Evolutionary conservation across 2,113 vertebrate species (phyloP), one percentile per base, ranked within the genome.

Genomic region (Chaenogobius annularis): DNA sequence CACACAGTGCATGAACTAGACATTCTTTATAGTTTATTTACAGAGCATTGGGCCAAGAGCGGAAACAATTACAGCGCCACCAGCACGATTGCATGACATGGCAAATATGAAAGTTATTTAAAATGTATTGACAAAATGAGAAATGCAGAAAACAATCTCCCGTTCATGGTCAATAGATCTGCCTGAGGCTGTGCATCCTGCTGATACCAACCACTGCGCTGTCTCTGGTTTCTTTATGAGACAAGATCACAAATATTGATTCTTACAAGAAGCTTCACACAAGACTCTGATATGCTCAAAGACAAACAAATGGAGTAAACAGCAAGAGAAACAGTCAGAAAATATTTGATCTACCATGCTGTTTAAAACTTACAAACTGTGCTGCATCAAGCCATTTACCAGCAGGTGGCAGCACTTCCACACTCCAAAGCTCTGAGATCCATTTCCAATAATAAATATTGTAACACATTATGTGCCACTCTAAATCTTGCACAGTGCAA

Each of bases 331-430:
- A 37, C 15, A n/a, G 1, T n/a, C 17, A 43, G 22, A 23, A 67
- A n/a, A 58, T 11, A 20, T 52, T 31, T 68, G 59, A 76, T 70
- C 40, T 19, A n/a, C 50, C 55, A 13, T 31, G 35, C 3, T 7
- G 2, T 9, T 7, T 8, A 37, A 7, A 13, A 37, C 5, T 3
- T 15, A 10, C 26, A 19, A 0, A 20, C 17, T 37, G 26, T 20
- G 47, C 31, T 20, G 35, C 61, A 37, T 40, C 19, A 8, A 17
- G n/a, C 10, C 7, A 4, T 50, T 23, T 17, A 58, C 87, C 88
- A 89, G 76, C 81, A 92, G 90, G 84, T 26, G 89, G 89, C 89
- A 72, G 80, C 78, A 83, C 48, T 68, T 26, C 62, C 85, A 77
- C 64, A 83, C 52, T 37, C 69, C 46, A 75, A 22, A 71, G 3